These are phyloP conservation scores for Crotalus viridis DNA, from an alignment of 2,113 vertebrate species.

Conservation along the genomic window DNA sequence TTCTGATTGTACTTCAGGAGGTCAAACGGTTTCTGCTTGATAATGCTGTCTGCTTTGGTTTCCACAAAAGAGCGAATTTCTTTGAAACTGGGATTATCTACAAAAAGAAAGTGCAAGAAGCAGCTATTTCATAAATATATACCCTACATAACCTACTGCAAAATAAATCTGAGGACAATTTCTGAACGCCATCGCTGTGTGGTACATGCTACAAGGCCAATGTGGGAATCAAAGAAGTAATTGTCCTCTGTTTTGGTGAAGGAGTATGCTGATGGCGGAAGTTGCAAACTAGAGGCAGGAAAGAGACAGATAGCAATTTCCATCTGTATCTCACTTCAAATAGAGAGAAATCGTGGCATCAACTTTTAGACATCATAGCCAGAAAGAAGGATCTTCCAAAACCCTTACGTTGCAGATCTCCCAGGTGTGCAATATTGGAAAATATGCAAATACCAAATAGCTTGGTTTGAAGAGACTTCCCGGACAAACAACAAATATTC, in stretches of 20 bases:
- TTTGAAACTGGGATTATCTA: conserved; percentile 85
- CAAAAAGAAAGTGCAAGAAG: conserved; percentile 6
- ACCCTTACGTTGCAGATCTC: not conserved
- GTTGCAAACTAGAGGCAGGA: not conserved
- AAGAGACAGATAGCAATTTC: not conserved
- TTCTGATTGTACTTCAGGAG: conserved; percentile 88
- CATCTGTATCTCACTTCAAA: not conserved
- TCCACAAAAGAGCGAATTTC: conserved; percentile 96
- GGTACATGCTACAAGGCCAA: too few relatives aligned
- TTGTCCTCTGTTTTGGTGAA: too few relatives aligned
- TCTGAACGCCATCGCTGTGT: too few relatives aligned
- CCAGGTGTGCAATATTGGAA: not conserved
- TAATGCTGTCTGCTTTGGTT: conserved; percentile 83
- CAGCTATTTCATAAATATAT: not conserved
- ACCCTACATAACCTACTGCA: not conserved
- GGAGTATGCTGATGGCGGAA: not conserved
- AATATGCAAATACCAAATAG: not conserved
- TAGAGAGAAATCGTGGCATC: not conserved
- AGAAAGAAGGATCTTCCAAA: not conserved
- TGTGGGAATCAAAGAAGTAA: too few relatives aligned
- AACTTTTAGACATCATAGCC: not conserved
- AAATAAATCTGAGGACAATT: too few relatives aligned
- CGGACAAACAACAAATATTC: not conserved
- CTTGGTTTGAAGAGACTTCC: not conserved
- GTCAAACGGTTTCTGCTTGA: conserved; percentile 74